Evolutionary conservation across 2,888 invertebrate species (phyloP).

Genomic region (Aethes cnicana): DNA sequence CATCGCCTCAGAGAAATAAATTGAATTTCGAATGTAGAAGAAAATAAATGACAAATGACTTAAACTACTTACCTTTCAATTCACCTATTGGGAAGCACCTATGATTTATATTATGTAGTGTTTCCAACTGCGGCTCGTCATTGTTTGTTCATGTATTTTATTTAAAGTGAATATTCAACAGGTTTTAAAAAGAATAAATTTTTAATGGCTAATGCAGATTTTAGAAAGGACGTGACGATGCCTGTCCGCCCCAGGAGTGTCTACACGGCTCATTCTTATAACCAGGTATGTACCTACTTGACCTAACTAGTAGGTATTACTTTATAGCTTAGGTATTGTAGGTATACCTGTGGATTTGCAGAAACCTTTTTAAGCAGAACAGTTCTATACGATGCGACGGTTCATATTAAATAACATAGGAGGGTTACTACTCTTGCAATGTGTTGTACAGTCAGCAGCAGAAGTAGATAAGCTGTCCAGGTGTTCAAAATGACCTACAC

Average conservation of each 20-base stretch:
- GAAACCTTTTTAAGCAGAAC: no score
- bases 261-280: constrained; percentile 86
- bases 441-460: no score
- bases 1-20: constrained; percentile 43
- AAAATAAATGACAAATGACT: constrained; percentile 63
- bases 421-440: no score
- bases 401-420: no score
- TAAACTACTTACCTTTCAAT: constrained; percentile 46
- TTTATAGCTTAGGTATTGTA: no score
- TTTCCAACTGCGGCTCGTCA: constrained; percentile 65
- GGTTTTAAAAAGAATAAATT: constrained; percentile 67
- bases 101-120: constrained; percentile 74
- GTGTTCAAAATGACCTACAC: no score
- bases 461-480: no score
- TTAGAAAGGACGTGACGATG: constrained; percentile 73
- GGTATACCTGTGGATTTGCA: no score
- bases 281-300: no score
- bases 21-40: constrained; percentile 54
- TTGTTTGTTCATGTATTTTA: constrained; percentile 72
- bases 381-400: no score
- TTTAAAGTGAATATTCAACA: constrained; percentile 65
- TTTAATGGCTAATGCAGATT: constrained; percentile 77
- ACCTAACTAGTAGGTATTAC: no score
- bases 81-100: constrained; percentile 44
- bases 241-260: constrained; percentile 85